Evolutionary conservation across 2,888 invertebrate species (phyloP), one percentile per base, ranked within the genome.

Genomic region (Amblyjoppa fuscipennis): DNA sequence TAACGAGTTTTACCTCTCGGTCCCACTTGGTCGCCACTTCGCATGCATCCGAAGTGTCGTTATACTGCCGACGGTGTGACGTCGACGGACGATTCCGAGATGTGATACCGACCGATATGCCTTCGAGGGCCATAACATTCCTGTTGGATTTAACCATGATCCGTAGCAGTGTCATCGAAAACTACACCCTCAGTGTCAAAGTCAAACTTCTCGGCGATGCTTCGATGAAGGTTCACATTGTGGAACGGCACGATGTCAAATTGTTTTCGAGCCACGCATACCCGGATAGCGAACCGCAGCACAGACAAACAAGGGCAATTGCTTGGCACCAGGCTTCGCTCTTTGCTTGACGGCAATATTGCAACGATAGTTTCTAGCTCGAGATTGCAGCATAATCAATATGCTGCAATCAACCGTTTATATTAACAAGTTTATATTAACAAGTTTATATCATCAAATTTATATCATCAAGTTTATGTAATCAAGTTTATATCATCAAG

Each of bases 1-100:
- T 79, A 79, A 79, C 71, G 79, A 79, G 49, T 71, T 79, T 79
- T 20, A 45, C 70, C 11, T 78, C 61, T 20, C 16, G 9, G 49
- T 49, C 61, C 13, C 59, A 34, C 70, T 13, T 61, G 45, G 11
- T 11, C 59, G 59, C 2, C 38, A 49, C 31, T 78, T 38, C 34
- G 20, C 49, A 70, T 70, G 16, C 78, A 61, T 38, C 64, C 51
- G 61, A 51, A 61, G 61, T 51, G 79, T 38, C 61, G 71, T 64
- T 76, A 66, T 66, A 76, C 31, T 9, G 31, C 38, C n/a, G 70
- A 49, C n/a, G 20, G 51, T 71, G 45, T 45, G 20, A 49, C 53
- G 70, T 49, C 61, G 61, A 79, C 34, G 61, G 34, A 7, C 49
- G 34, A 56, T 51, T 28, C 31, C 49, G 16, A 16, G n/a, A 49